Evolutionary conservation across 2,113 vertebrate species (phyloP).

Genomic region (Gambusia affinis): DNA sequence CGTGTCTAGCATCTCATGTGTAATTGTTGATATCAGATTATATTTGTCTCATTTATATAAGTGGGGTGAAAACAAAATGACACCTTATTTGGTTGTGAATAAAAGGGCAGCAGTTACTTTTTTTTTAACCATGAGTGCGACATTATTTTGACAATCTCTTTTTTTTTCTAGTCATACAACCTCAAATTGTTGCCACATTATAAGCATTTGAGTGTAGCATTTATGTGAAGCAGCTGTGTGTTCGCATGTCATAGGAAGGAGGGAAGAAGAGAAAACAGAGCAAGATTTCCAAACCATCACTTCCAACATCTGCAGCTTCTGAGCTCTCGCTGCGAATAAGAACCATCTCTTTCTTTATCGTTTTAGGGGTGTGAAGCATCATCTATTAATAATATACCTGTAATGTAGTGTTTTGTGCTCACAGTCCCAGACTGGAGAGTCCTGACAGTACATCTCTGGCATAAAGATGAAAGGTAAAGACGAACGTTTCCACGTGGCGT

Average conservation of each 20-base stretch:
- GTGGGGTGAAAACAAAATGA: too few species aligned
- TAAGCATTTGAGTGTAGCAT: constrained; percentile 34
- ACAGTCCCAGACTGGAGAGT: background rate
- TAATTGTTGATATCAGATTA: background rate
- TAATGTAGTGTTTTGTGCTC: background rate
- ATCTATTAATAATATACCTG: constrained; percentile 59
- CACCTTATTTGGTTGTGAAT: background rate
- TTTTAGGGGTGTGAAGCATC: constrained; percentile 15
- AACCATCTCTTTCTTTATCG: constrained; percentile 45
- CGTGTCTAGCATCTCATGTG: background rate
- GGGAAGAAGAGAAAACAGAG: constrained; percentile 2
- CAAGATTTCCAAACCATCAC: constrained; percentile 27
- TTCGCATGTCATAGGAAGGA: constrained; percentile 11
- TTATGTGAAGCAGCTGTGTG: constrained; percentile 9
- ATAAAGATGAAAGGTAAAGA: constrained; percentile 57
- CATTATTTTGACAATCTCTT: too few species aligned
- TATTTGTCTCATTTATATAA: background rate
- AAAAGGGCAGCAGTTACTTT: too few species aligned
- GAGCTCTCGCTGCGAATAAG: background rate
- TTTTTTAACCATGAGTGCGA: background rate
- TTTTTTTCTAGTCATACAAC: background rate
- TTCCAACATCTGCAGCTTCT: constrained; percentile 50
- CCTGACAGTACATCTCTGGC: constrained; percentile 40
- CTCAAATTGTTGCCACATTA: constrained; percentile 4
- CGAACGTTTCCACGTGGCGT: constrained; percentile 55